phyloP scores from a whole-genome alignment of 1,140 invertebrate genomes.

The Halesus radiatus region DNA sequence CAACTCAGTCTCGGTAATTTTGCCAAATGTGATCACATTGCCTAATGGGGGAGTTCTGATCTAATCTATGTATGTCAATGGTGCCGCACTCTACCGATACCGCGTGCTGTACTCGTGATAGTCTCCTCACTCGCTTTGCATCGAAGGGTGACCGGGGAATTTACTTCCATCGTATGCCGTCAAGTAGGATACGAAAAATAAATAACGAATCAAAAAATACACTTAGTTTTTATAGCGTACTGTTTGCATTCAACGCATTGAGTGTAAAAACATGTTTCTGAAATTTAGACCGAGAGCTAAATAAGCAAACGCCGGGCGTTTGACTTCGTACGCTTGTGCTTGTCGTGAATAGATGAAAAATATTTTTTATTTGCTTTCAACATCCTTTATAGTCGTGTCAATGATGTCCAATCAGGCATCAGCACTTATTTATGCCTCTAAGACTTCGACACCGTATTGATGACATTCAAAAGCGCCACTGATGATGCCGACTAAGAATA shows the following conservation, averaged over 20 bases:
- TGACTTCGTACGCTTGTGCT: neutral
- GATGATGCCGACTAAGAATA: too few species aligned
- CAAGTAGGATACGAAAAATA: neutral
- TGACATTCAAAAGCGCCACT: too few species aligned
- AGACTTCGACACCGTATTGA: too few species aligned
- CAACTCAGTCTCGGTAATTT: too few species aligned
- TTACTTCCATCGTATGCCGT: neutral
- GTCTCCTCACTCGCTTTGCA: neutral
- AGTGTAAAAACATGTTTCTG: neutral
- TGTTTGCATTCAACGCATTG: neutral
- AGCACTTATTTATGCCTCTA: too few species aligned
- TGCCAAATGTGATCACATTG: too few species aligned
- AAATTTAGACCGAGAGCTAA: slow-evolving; percentile 1
- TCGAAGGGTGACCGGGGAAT: neutral
- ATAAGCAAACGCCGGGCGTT: neutral
- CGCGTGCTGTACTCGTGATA: slow-evolving; percentile 11
- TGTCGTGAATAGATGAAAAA: neutral
- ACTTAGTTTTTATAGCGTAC: neutral
- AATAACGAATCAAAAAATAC: neutral
- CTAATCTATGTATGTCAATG: too few species aligned
- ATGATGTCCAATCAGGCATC: too few species aligned
- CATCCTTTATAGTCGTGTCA: neutral
- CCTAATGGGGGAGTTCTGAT: too few species aligned
- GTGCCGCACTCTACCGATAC: neutral
- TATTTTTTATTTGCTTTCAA: neutral